These are phyloP conservation scores for Sceloporus tristichus DNA, from an alignment of 2,113 vertebrate genomes.

Conservation along the genomic window DNA sequence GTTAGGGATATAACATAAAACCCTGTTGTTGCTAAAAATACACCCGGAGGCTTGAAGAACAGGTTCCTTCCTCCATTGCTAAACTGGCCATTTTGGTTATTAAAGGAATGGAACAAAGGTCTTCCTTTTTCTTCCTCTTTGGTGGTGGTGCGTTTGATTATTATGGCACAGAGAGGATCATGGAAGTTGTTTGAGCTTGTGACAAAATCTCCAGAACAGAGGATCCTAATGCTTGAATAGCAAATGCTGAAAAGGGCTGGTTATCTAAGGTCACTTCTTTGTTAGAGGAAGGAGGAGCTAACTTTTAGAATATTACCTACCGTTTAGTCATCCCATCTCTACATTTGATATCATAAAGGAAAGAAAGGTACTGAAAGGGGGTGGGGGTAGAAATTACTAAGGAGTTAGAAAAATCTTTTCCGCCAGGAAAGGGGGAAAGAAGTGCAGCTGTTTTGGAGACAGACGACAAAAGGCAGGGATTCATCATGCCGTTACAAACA, in stretches of 20 bases:
- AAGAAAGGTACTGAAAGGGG: neutral
- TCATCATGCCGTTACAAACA: neutral
- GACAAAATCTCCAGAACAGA: neutral
- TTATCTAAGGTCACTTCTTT: slow-evolving; percentile 8
- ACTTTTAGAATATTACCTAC: neutral
- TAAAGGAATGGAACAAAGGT: neutral
- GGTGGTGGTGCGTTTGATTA: neutral
- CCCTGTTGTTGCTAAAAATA: neutral
- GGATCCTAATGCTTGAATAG: neutral
- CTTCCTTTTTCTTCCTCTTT: neutral
- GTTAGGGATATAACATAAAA: neutral
- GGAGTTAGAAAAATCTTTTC: neutral
- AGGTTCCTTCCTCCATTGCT: neutral
- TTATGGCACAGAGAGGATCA: neutral
- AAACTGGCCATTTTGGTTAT: neutral
- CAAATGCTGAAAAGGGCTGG: neutral
- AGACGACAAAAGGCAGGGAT: neutral
- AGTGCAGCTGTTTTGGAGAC: neutral
- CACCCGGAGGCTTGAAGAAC: neutral
- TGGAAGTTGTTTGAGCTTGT: neutral
- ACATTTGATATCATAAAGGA: neutral
- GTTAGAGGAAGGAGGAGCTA: neutral
- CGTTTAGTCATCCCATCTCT: neutral
- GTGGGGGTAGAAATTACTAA: neutral
- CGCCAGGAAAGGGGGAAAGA: neutral